Conservation (phyloP, 2,113 vertebrate genomes). For the Oreochromis spilurus region DNA sequence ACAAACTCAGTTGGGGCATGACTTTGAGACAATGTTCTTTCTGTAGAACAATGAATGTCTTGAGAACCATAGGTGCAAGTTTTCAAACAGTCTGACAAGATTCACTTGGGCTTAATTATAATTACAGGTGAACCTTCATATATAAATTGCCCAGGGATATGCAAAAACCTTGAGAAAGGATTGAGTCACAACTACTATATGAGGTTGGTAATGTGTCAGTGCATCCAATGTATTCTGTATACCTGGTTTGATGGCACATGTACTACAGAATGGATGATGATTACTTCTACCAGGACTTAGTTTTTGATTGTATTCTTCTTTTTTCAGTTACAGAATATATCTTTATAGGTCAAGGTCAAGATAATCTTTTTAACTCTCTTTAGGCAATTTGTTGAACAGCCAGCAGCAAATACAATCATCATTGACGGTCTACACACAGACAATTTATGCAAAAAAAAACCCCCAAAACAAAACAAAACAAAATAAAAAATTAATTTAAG, state of each 20-base stretch:
- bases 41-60: not conserved
- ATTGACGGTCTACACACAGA: not conserved
- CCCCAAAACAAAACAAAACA: not conserved
- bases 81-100: not conserved
- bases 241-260: not conserved
- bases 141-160: not conserved
- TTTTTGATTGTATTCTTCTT: not conserved
- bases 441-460: rapidly evolving
- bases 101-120: not conserved
- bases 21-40: not conserved
- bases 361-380: not conserved
- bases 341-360: not conserved
- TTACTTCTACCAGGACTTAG: not conserved
- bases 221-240: not conserved
- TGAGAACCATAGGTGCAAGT: not conserved
- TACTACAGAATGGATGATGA: not conserved
- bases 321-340: not conserved
- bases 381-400: not conserved
- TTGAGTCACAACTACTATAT: not conserved
- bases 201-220: not conserved
- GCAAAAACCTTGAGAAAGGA: not conserved
- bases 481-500: not conserved
- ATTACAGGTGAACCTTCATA: not conserved
- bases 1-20: not conserved
- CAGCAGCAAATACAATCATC: not conserved